These are phyloP conservation scores for Adelognathus sp. DNA, from an alignment of 2,888 invertebrate genomes.

Conservation along the genomic window DNA sequence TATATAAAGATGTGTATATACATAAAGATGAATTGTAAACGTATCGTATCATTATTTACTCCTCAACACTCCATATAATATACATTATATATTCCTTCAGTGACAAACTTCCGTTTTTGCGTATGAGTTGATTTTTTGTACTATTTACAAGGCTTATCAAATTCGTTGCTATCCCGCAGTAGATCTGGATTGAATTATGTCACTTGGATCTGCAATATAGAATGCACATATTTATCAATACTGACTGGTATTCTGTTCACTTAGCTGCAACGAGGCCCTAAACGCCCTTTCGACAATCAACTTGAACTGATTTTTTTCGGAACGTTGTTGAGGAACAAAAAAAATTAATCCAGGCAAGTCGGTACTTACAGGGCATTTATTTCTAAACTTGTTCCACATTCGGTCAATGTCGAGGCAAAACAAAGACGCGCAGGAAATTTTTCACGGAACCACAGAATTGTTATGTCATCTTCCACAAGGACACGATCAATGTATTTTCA, in stretches of 20 bases:
- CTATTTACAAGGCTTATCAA: conserved; percentile 71
- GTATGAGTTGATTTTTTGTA: conserved; percentile 57
- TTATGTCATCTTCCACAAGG: background rate
- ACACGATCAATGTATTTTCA: background rate
- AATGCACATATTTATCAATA: conserved; percentile 58
- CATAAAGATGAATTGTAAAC: conserved; percentile 5
- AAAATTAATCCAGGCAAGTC: conserved; percentile 12
- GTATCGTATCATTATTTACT: conserved; percentile 38
- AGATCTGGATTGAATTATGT: conserved; percentile 62
- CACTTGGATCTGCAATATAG: conserved; percentile 76
- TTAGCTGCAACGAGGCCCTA: background rate
- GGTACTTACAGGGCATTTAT: conserved; percentile 47
- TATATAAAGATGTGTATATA: too few species aligned
- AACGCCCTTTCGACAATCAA: background rate
- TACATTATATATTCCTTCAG: conserved; percentile 31
- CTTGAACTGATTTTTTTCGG: background rate
- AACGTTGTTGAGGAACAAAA: background rate
- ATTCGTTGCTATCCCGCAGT: conserved; percentile 69
- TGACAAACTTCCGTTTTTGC: conserved; percentile 36
- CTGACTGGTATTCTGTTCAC: background rate
- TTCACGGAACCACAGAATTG: conserved; percentile 13
- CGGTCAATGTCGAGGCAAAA: conserved; percentile 5
- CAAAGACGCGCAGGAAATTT: conserved; percentile 2
- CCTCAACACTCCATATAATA: conserved; percentile 24
- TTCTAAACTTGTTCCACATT: conserved; percentile 48